These are phyloP conservation scores for Alcedo atthis DNA, from an alignment of 2,797 vertebrate species.

Conservation along the genomic window DNA sequence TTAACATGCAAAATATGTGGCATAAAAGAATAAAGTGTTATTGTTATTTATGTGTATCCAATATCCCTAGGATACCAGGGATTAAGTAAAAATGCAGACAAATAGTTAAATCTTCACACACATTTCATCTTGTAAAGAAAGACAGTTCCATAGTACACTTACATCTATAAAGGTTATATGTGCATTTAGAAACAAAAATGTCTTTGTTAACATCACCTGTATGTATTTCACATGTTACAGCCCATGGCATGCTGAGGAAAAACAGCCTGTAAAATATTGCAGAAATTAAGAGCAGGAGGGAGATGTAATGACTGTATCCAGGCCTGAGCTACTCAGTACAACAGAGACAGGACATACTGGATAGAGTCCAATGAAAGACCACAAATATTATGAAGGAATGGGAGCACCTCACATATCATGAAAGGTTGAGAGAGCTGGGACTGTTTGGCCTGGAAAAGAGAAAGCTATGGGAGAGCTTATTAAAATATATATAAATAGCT, in stretches of 20 bases:
- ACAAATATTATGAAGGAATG: neutral
- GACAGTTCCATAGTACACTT: neutral
- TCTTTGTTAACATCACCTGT: neutral
- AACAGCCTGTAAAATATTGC: neutral
- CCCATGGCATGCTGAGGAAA: neutral
- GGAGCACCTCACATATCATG: neutral
- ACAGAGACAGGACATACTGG: neutral
- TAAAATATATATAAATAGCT: neutral
- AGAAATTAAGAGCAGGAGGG: neutral
- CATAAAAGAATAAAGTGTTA: neutral
- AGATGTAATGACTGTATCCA: neutral
- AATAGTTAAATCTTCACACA: neutral
- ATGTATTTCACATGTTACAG: neutral
- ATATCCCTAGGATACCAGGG: neutral
- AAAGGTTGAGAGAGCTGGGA: neutral
- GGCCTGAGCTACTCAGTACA: neutral
- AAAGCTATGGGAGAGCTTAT: neutral
- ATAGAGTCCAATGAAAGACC: neutral
- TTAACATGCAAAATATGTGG: constrained; percentile 25
- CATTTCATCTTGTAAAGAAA: neutral
- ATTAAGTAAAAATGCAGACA: neutral
- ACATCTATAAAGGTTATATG: neutral
- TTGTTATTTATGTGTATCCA: neutral
- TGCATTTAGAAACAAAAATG: neutral
- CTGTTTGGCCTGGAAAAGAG: neutral